These are phyloP conservation scores for Gnatocerus cornutus DNA, from an alignment of 2,888 invertebrate species.

Conservation along the genomic window DNA sequence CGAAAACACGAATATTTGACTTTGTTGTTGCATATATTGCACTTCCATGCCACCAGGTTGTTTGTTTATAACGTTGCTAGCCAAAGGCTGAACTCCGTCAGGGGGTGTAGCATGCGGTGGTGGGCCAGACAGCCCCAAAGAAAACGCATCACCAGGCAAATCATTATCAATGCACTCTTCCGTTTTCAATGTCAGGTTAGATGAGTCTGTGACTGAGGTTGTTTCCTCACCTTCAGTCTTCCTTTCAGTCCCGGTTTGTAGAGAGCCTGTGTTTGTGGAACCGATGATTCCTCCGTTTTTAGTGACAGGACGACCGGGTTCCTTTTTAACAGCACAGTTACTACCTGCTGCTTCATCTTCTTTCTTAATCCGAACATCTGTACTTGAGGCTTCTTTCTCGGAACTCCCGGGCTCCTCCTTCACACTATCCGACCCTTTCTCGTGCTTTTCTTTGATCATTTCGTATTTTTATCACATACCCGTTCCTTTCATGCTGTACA, in stretches of 20 bases:
- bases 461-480: constrained; percentile 63
- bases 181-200: constrained; percentile 65
- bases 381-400: constrained; percentile 67
- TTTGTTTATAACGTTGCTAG: constrained; percentile 85
- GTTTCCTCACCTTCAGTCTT: constrained; percentile 65
- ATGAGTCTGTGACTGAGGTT: constrained; percentile 43
- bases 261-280: constrained; percentile 70
- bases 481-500: constrained; percentile 67
- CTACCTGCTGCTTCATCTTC: constrained; percentile 67
- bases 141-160: constrained; percentile 67
- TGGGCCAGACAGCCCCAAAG: constrained; percentile 63
- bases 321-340: constrained; percentile 65
- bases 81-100: constrained; percentile 82
- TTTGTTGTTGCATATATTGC: constrained; percentile 95
- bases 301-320: constrained; percentile 65
- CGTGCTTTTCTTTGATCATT: constrained; percentile 72
- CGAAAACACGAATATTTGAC: constrained; percentile 98
- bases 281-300: constrained; percentile 71
- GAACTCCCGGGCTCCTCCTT: constrained; percentile 71
- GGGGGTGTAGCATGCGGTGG: constrained; percentile 70
- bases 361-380: constrained; percentile 69
- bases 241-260: constrained; percentile 66
- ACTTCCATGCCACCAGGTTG: constrained; percentile 89
- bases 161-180: constrained; percentile 68
- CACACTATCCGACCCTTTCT: constrained; percentile 70